Base-by-base conservation (phyloP, 2,797 vertebrate species). In the Sebastes ruberrimus region DNA sequence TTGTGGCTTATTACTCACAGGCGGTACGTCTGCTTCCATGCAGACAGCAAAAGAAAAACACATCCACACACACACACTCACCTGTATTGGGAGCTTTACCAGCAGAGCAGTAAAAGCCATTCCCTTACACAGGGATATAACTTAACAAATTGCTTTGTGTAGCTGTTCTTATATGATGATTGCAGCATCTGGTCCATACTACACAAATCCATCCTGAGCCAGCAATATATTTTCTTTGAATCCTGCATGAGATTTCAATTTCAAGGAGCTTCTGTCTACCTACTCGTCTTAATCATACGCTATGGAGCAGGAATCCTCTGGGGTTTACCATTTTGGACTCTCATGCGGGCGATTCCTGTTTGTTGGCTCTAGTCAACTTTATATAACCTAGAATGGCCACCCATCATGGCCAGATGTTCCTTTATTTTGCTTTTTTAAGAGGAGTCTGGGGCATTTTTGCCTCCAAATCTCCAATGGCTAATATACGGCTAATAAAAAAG, bases 371-470 rank as follows among this genome's bases (percentile, higher is more conserved):
- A 25, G 74, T 87, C 74, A 80, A 85, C 81, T 91, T 93, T 91
- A 78, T 88, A 91, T 93, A 94, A 93, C 89, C 89, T 83, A 66
- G 73, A 85, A 63, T 93, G 88, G 72, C 91, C 93, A 89, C 89
- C 88, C 92, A 93, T 92, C 86, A 87, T 59, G 85, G 60, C 92
- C 93, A 95, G 93, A 92, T 95, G 94, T 93, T 93, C 84, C 82
- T 90, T 84, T 93, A 85, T 92, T 93, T 92, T 86, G 71, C 76
- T 78, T 89, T 90, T 94, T 92, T 93, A 80, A 91, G 75, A 81
- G 75, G 53, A 91, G 80, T 87, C 88, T 80, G 73, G 79, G 86
- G 82, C 77, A 86, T 89, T 89, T 52, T 87, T 90, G 80, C 84
- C 83, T 80, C 57, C 66, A 86, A 88, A 89, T 88, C 91, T 92